Evolutionary conservation across 2,888 invertebrate species (phyloP).

Genomic region (Rotaria sp.): DNA sequence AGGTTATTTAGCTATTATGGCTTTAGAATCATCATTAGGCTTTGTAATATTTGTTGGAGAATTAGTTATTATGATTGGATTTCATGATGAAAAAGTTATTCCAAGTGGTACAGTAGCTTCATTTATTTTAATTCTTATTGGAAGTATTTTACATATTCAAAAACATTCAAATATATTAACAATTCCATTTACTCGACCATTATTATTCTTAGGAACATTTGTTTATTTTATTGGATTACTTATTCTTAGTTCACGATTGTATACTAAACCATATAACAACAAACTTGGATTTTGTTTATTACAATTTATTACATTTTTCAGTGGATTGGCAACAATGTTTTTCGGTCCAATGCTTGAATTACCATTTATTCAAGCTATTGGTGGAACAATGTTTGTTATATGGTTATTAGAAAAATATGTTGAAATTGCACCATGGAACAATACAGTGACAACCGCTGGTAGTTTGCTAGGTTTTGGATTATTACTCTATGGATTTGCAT

Average conservation of each 20-base stretch:
- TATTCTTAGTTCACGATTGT: not conserved
- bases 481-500: not conserved
- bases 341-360: not conserved
- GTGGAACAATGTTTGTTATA: not conserved
- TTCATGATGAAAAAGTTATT: not conserved
- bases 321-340: not conserved
- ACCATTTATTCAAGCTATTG: not conserved
- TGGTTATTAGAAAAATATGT: not conserved
- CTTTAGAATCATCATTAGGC: not conserved
- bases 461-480: not conserved
- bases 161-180: not conserved
- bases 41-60: not conserved
- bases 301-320: not conserved
- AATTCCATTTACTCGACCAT: not conserved
- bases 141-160: not conserved
- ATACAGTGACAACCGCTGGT: not conserved
- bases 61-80: not conserved
- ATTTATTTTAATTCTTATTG: not conserved
- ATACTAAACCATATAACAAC: fast-evolving
- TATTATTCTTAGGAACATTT: not conserved
- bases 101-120: not conserved
- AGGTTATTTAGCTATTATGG: not conserved
- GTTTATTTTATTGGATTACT: not conserved
- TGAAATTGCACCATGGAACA: not conserved
- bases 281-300: not conserved